Percentiles rank a stretch among this genome's conserved stretches.
Conservation (phyloP, 2,113 vertebrate species). For the Enhydra lutris region DNA sequence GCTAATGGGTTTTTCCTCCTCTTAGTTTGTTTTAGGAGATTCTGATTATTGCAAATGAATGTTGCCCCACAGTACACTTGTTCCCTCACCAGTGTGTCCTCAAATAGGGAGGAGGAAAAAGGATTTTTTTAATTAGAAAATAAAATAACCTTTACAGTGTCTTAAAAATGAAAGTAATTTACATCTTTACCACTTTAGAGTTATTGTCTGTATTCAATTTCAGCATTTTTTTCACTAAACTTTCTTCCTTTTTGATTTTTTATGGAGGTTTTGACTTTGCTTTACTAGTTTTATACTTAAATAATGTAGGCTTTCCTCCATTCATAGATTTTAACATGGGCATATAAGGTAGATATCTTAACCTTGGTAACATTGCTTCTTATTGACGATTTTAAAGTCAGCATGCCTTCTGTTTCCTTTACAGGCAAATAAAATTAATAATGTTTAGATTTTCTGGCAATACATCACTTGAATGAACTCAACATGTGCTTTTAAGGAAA, state of each 20-base stretch:
- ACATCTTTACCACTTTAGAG: background rate
- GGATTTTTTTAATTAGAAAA: background rate
- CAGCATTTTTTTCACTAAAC: background rate
- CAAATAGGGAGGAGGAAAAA: background rate
- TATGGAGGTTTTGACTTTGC: background rate
- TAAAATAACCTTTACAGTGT: background rate
- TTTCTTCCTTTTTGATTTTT: background rate
- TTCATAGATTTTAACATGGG: background rate
- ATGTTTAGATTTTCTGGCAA: slow-evolving; percentile 14
- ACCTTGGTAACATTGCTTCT: background rate
- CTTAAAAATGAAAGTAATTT: slow-evolving; percentile 23
- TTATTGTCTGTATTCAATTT: background rate
- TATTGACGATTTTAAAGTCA: background rate
- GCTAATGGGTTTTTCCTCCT: slow-evolving; percentile 24
- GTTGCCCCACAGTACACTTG: background rate
- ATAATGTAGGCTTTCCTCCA: background rate
- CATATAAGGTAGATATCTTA: background rate
- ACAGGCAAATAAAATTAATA: background rate
- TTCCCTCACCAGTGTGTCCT: background rate
- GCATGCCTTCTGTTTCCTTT: background rate
- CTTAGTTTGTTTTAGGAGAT: background rate
- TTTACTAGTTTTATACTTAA: background rate
- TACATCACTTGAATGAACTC: background rate
- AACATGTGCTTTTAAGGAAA: background rate
- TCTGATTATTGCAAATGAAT: slow-evolving; percentile 19